phyloP scores from a whole-genome alignment of 2,888 invertebrate genomes.

The Scaptomyza caliginosa region DNA sequence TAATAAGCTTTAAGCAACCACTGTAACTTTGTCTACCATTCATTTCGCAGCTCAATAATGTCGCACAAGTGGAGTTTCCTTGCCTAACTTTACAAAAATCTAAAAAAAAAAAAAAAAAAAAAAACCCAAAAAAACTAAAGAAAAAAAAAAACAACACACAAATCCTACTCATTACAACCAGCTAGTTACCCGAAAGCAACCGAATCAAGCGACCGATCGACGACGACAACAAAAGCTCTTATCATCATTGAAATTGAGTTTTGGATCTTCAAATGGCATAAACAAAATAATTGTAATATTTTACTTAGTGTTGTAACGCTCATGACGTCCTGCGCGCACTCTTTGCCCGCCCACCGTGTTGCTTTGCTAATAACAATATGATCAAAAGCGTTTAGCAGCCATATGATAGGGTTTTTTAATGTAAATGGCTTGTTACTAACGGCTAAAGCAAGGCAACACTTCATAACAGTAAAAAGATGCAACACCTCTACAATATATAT shows the following conservation, averaged over 20 bases:
- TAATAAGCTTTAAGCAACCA: not conserved
- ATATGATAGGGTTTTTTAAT: constrained; percentile 55
- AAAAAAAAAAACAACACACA: constrained; percentile 50
- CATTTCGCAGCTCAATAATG: constrained; percentile 82
- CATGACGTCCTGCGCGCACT: constrained; percentile 75
- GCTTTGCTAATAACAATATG: constrained; percentile 50
- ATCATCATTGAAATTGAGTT: constrained; percentile 59
- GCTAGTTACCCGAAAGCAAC: constrained; percentile 52
- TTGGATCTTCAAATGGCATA: constrained; percentile 68
- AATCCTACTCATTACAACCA: constrained; percentile 69
- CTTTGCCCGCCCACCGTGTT: constrained; percentile 66
- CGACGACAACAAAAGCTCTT: constrained; percentile 72
- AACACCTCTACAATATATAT: constrained; percentile 70
- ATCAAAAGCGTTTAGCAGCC: constrained; percentile 50
- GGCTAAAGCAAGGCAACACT: constrained; percentile 52
- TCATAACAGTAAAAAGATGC: constrained; percentile 53
- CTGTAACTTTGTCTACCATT: not conserved
- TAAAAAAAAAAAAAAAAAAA: constrained; percentile 34
- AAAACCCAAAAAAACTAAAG: constrained; percentile 32
- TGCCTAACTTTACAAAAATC: constrained; percentile 58
- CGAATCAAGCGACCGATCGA: constrained; percentile 66
- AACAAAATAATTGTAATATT: constrained; percentile 76
- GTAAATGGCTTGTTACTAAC: constrained; percentile 58
- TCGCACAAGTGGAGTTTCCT: constrained; percentile 61
- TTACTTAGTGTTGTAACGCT: constrained; percentile 79